Percentiles rank a stretch among this genome's conserved stretches.
Conservation (phyloP, 2,113 vertebrate genomes). For the Podocnemis expansa region DNA sequence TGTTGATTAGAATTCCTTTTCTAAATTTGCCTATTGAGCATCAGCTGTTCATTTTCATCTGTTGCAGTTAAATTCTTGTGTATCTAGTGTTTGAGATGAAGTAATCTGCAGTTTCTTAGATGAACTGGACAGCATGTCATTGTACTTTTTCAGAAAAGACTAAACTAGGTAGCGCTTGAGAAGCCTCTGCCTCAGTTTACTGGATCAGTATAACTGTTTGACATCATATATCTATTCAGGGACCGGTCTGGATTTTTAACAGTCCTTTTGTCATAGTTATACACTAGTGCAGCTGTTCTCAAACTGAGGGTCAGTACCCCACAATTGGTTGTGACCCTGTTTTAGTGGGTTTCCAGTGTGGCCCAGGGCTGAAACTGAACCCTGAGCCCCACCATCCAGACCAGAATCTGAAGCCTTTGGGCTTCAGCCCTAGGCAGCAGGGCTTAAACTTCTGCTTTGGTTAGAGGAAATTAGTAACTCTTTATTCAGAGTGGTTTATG, state of each 20-base stretch:
- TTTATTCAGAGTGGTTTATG: neutral
- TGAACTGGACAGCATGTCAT: neutral
- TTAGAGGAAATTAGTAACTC: slow-evolving; percentile 8
- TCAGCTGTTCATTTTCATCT: neutral
- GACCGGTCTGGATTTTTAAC: neutral
- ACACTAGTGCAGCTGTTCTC: neutral
- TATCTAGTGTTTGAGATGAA: neutral
- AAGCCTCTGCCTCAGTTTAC: neutral
- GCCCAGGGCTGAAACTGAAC: too few relatives aligned
- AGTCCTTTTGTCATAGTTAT: neutral
- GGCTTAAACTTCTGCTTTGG: too few relatives aligned
- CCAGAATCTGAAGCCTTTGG: too few relatives aligned
- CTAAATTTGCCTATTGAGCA: neutral
- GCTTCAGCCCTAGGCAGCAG: too few relatives aligned
- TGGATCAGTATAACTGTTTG: neutral
- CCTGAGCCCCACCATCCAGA: too few relatives aligned
- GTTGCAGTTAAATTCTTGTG: neutral
- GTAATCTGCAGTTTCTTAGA: neutral
- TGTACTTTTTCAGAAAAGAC: neutral
- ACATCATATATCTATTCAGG: neutral
- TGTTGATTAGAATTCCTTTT: neutral
- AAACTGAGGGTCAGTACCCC: too few relatives aligned
- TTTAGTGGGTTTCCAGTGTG: too few relatives aligned
- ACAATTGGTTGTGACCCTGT: too few relatives aligned
- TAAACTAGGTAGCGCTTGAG: neutral